Evolutionary conservation across 2,888 invertebrate genomes (phyloP).

Genomic region (Zaprionus bogoriensis): DNA sequence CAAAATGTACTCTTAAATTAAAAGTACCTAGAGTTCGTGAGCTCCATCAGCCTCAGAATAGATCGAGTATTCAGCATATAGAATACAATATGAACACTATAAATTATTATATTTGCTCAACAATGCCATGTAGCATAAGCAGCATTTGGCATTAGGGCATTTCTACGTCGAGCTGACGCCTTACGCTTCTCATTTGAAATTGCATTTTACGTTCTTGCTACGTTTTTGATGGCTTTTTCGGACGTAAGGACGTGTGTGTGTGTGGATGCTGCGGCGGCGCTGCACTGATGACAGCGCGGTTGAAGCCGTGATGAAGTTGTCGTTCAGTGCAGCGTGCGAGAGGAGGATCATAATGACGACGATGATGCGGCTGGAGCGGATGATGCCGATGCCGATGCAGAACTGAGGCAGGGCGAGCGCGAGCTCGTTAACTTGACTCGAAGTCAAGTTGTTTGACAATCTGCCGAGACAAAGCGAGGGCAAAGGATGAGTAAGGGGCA

Average conservation of each 20-base stretch:
- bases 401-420: constrained; percentile 33
- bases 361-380: constrained; percentile 20
- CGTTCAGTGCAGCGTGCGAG: constrained; percentile 44
- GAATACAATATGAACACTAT: too few species aligned
- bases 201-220: constrained; percentile 58
- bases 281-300: constrained; percentile 60
- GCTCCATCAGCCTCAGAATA: too few species aligned
- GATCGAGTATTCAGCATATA: too few species aligned
- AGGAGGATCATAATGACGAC: constrained; percentile 28
- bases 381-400: constrained; percentile 6
- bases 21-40: too few species aligned
- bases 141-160: not conserved
- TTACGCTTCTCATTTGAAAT: constrained; percentile 35
- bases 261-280: constrained; percentile 36
- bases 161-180: not conserved
- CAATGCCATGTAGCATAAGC: too few species aligned
- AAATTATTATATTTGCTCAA: too few species aligned
- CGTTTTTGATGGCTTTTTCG: constrained; percentile 69
- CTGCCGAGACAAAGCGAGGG: constrained; percentile 36
- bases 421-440: constrained; percentile 71
- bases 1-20: too few species aligned
- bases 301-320: constrained; percentile 69
- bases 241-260: constrained; percentile 46
- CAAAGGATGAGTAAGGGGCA: not conserved
- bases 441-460: constrained; percentile 75